phyloP scores from a whole-genome alignment of 2,888 invertebrate species.

The Ectemnius cavifrons region DNA sequence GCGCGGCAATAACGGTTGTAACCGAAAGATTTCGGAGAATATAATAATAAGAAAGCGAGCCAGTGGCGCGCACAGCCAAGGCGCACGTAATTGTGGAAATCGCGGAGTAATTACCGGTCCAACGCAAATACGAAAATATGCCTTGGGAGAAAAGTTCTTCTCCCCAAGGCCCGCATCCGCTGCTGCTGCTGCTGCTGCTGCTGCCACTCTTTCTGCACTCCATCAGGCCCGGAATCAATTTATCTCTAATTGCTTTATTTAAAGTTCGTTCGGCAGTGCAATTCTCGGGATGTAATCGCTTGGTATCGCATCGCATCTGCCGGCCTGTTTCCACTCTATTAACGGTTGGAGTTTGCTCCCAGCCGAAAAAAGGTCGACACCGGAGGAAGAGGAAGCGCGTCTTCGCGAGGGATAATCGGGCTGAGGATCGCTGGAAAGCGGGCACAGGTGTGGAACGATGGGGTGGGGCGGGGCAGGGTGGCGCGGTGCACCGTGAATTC shows the following conservation, averaged over 20 bases:
- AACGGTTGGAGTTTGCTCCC: neutral
- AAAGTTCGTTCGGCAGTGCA: conserved; percentile 9
- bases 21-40: neutral
- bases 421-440: conserved; percentile 10
- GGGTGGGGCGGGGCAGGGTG: conserved; percentile 32
- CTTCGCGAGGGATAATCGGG: too few relatives aligned
- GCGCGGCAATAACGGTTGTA: conserved; percentile 2
- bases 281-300: conserved; percentile 14
- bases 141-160: neutral
- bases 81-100: conserved; percentile 10
- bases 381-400: conserved; percentile 6
- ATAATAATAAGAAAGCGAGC: conserved; percentile 2
- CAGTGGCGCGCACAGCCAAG: too few relatives aligned
- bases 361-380: neutral
- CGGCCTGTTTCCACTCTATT: conserved; percentile 15
- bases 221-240: conserved; percentile 14
- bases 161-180: neutral
- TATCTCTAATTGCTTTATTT: conserved; percentile 27
- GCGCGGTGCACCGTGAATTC: conserved; percentile 39
- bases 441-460: neutral
- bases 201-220: neutral
- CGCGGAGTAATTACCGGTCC: neutral
- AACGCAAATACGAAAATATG: conserved; percentile 5
- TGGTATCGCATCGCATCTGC: conserved; percentile 13
- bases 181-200: neutral